phyloP scores from a whole-genome alignment of 2,888 invertebrate species.

The Noctua comes region DNA sequence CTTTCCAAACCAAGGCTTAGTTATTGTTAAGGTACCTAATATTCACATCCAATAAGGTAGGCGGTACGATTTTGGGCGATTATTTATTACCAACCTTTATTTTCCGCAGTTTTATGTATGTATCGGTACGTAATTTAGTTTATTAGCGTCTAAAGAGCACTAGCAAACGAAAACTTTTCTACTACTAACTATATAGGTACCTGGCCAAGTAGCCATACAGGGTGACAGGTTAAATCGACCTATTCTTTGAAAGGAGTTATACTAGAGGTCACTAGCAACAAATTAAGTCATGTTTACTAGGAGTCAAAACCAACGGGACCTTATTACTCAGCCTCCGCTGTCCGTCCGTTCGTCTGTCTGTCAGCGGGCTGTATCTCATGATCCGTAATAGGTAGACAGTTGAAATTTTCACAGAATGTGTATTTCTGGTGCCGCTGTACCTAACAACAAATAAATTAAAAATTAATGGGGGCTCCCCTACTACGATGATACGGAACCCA shows the following conservation, averaged over 20 bases:
- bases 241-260: neutral
- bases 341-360: too few species aligned
- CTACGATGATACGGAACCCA: neutral
- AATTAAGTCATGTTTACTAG: too few species aligned
- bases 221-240: neutral
- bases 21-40: neutral
- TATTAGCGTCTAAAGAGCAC: constrained; percentile 27
- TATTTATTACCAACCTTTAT: neutral
- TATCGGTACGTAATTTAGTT: constrained; percentile 19
- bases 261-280: neutral
- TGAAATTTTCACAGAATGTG: neutral
- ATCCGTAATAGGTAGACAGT: neutral
- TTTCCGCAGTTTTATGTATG: neutral
- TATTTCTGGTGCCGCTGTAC: neutral
- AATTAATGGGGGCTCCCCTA: too few species aligned
- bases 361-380: too few species aligned
- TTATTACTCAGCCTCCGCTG: too few species aligned
- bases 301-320: too few species aligned
- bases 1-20: neutral
- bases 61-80: neutral
- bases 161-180: constrained; percentile 9
- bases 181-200: too few species aligned
- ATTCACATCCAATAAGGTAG: neutral
- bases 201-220: neutral
- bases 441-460: neutral